Evolutionary conservation across 1,140 invertebrate species (phyloP), one percentile per base, ranked within the genome.

Genomic region (Lutraria rhynchaena): DNA sequence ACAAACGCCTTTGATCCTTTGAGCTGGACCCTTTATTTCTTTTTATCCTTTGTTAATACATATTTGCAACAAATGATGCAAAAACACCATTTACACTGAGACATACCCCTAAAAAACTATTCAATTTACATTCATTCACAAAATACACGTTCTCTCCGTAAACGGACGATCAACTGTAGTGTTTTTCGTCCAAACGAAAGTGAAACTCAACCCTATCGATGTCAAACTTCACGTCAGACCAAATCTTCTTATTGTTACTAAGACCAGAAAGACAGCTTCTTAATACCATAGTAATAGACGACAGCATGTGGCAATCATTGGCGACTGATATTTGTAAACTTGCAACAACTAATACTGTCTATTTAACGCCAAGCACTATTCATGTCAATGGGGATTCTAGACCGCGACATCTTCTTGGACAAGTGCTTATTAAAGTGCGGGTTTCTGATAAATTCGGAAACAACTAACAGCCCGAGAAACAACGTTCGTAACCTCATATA

Each of bases 291-390:
- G 74, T 77, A 65, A 77, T 65, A 51, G 58, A 44, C 61, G 9
- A 51, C 60, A 44, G 58, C 37, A 46, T 51, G 74, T 17, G 35
- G 44, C 60, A 65, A 51, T 65, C 58, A 53, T 22, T 29, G 44
- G 33, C 37, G 41, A 27, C 19, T 33, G 49, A 46, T 49, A 77
- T 65, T 65, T 77, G 74, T 77, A 65, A 77, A 65, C 58, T 65
- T 77, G 58, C 49, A 65, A 65, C 74, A 77, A 65, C 74, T 77
- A 77, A 77, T 77, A 63, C 41, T 77, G 74, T 77, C 74, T 55
- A 57, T 77, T 77, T 77, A 77, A 65, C 61, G 74, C 74, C 74
- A 65, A 60, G 31, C 19, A 29, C 74, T 35, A 55, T 77, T 65
- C 58, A 65, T 41, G 27, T 77, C 74, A 63, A 63, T 58, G 49